Evolutionary conservation across 1,140 invertebrate species (phyloP).

Genomic region (Drosophila nikananu): DNA sequence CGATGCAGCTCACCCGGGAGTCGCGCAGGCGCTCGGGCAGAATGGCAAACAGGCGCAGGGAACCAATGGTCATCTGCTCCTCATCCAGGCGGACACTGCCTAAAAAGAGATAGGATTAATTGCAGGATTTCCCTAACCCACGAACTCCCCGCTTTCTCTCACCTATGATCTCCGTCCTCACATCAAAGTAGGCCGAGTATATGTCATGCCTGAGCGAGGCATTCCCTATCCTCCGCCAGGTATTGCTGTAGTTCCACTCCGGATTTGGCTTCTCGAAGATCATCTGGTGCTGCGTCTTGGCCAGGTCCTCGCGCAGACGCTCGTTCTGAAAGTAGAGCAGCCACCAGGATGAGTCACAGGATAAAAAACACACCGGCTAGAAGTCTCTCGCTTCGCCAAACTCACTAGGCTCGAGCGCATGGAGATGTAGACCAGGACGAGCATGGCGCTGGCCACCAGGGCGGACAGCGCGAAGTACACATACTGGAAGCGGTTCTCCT

Average conservation of each 20-base stretch:
- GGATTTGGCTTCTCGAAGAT: constrained; percentile 67
- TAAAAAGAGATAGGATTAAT: constrained; percentile 6
- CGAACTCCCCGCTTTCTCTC: background rate
- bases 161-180: constrained; percentile 71
- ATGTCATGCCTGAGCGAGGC: constrained; percentile 64
- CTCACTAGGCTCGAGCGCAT: constrained; percentile 79
- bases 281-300: constrained; percentile 55
- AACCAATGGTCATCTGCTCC: constrained; percentile 62
- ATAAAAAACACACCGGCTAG: background rate
- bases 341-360: background rate
- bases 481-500: constrained; percentile 80
- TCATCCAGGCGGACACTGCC: constrained; percentile 59
- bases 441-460: constrained; percentile 68
- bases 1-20: constrained; percentile 64
- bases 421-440: constrained; percentile 77
- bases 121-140: too few relatives aligned
- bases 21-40: constrained; percentile 65
- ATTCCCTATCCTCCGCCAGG: constrained; percentile 76
- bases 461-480: constrained; percentile 79
- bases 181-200: constrained; percentile 82
- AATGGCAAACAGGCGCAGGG: constrained; percentile 74
- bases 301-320: constrained; percentile 70
- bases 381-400: constrained; percentile 8
- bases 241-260: constrained; percentile 76
- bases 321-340: constrained; percentile 60